Evolutionary conservation across 2,888 invertebrate species (phyloP), one percentile per base, ranked within the genome.

Genomic region (Notocelia uddmanniana): DNA sequence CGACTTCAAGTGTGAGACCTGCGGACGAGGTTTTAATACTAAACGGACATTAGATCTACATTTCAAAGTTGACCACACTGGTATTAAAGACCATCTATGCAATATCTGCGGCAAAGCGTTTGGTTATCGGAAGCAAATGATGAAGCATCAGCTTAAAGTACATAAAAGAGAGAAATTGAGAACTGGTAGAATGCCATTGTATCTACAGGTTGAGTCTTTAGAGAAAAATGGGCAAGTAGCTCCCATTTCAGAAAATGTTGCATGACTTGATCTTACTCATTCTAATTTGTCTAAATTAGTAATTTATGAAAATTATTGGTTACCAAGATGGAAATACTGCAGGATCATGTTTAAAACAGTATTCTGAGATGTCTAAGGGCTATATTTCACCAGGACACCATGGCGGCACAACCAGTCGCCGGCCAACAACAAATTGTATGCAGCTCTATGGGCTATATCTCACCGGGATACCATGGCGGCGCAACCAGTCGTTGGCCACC

Each of bases 61-160:
- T 73, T 84, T 87, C n/a, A 90, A 89, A 83, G 90, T 91, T 0
- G 90, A 88, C 58, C 93, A 93, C 74, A 81, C 83, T 0, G 93
- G 93, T 2, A 82, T 91, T 19, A 91, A 88, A 63, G 93, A 93
- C 0, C 91, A 92, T 79, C 74, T 87, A 2, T 93, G 93, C 67
- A 85, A 85, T 67, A 75, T 87, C 1, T 93, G 93, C 74, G 89
- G 89, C 0, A 92, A 92, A 76, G 87, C 87, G 0, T 93, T 93
- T 85, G 92, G 92, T 2, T 89, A 90, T 71, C 79, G 90, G 9
- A 92, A 90, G 73, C 91, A 91, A 75, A 87, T 93, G 91, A 91
- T 90, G 90, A 92, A 90, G 78, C 93, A 93, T 79, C 89, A 92
- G 68, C 74, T 87, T 0, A 89, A 85, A 74, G 92, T 92, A 0